phyloP scores from a whole-genome alignment of 2,888 invertebrate genomes.

The Perithous albicinctus region DNA sequence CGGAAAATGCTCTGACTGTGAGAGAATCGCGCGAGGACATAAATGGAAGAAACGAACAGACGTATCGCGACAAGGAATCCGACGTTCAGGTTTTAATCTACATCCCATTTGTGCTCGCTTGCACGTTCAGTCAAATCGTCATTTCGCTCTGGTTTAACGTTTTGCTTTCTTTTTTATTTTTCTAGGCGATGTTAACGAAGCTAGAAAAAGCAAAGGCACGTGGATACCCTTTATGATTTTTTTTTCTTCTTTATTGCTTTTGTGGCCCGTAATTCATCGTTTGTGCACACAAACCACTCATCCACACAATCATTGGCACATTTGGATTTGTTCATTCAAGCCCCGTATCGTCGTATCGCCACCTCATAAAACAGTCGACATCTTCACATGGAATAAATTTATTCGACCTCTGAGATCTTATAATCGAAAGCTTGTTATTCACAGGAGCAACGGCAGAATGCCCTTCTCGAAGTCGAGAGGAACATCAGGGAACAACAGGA shows the following conservation, averaged over 20 bases:
- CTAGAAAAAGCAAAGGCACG: conserved; percentile 88
- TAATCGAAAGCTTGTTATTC: conserved; percentile 61
- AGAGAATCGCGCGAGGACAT: conserved; percentile 77
- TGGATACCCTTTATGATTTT: conserved; percentile 83
- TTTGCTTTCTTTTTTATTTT: conserved; percentile 82
- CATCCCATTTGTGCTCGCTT: conserved; percentile 9
- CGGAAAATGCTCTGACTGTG: conserved; percentile 82
- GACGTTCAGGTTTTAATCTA: conserved; percentile 80
- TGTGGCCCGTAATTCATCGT: conserved; percentile 20
- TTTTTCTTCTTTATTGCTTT: conserved; percentile 70
- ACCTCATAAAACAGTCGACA: conserved; percentile 5
- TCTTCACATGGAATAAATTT: neutral
- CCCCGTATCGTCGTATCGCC: conserved; percentile 8
- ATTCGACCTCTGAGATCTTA: neutral
- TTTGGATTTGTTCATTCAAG: conserved; percentile 24
- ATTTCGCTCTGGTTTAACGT: conserved; percentile 54
- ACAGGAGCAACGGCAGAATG: conserved; percentile 86
- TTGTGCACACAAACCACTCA: conserved; percentile 5
- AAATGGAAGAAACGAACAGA: conserved; percentile 69
- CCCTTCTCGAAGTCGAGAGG: conserved; percentile 87
- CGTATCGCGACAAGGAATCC: conserved; percentile 77
- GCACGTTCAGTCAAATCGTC: conserved; percentile 6
- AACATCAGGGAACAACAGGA: conserved; percentile 88
- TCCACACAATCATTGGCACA: conserved; percentile 5
- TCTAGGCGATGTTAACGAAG: conserved; percentile 87